phyloP scores from a whole-genome alignment of 2,888 invertebrate genomes.

The Tiliacea aurago region DNA sequence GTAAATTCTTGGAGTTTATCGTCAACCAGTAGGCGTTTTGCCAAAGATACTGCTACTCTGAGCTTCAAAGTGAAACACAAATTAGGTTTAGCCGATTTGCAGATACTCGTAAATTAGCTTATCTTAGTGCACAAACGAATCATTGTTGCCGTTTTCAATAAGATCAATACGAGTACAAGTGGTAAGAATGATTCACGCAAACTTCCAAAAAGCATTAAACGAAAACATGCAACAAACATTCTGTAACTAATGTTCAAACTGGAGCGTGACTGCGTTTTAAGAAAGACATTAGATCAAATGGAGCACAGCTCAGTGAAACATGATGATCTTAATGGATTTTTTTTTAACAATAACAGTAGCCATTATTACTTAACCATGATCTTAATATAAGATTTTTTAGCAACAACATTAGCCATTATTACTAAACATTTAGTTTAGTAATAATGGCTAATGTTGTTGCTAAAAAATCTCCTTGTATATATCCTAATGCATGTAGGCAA shows the following conservation, averaged over 20 bases:
- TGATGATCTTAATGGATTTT: not conserved
- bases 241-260: not conserved
- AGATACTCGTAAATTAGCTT: constrained; percentile 38
- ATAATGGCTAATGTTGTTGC: too few relatives aligned
- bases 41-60: constrained; percentile 25
- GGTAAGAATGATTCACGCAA: constrained; percentile 2
- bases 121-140: constrained; percentile 34
- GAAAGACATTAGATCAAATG: not conserved
- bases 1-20: constrained; percentile 48
- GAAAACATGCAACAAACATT: not conserved
- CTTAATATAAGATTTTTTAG: too few relatives aligned
- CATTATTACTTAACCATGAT: too few relatives aligned
- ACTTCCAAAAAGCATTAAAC: not conserved
- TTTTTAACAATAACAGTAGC: not conserved
- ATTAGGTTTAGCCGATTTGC: constrained; percentile 46
- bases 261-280: not conserved
- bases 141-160: constrained; percentile 15
- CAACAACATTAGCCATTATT: too few relatives aligned
- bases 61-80: constrained; percentile 26
- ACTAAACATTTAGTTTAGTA: too few relatives aligned
- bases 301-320: not conserved
- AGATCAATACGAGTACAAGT: not conserved
- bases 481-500: too few relatives aligned
- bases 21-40: constrained; percentile 46
- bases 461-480: too few relatives aligned